These are phyloP conservation scores for Pyrochroa serraticornis DNA, from an alignment of 2,888 invertebrate genomes.

Conservation along the genomic window DNA sequence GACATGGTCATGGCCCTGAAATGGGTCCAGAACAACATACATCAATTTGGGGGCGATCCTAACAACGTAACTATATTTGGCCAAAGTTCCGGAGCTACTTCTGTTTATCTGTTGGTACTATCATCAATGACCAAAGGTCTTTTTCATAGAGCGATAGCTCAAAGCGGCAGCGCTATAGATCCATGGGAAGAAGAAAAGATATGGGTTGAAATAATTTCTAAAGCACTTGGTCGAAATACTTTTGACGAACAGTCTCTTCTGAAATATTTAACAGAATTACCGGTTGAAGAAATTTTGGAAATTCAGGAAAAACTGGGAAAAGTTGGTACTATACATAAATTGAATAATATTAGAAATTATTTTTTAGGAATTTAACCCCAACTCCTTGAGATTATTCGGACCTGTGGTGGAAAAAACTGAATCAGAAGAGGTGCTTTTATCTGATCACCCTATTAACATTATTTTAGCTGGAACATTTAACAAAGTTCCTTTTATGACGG, in stretches of 20 bases:
- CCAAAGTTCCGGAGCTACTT: conserved; percentile 61
- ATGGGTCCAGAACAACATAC: conserved; percentile 61
- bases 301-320: conserved; percentile 1
- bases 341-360: background rate
- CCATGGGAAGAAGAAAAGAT: background rate
- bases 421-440: conserved; percentile 20
- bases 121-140: conserved; percentile 58
- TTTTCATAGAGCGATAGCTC: conserved; percentile 14
- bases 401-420: conserved; percentile 11
- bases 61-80: conserved; percentile 59
- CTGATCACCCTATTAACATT: background rate
- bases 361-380: background rate
- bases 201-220: background rate
- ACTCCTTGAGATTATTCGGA: background rate
- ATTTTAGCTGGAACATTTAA: background rate
- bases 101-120: conserved; percentile 59
- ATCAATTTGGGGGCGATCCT: conserved; percentile 42
- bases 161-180: background rate
- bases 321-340: background rate
- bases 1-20: conserved; percentile 61
- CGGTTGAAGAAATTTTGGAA: conserved; percentile 5
- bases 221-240: background rate
- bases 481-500: conserved; percentile 4
- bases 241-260: background rate
- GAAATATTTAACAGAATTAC: background rate